Evolutionary conservation across 1,140 invertebrate species (phyloP).

Genomic region (Drosophila pandora): DNA sequence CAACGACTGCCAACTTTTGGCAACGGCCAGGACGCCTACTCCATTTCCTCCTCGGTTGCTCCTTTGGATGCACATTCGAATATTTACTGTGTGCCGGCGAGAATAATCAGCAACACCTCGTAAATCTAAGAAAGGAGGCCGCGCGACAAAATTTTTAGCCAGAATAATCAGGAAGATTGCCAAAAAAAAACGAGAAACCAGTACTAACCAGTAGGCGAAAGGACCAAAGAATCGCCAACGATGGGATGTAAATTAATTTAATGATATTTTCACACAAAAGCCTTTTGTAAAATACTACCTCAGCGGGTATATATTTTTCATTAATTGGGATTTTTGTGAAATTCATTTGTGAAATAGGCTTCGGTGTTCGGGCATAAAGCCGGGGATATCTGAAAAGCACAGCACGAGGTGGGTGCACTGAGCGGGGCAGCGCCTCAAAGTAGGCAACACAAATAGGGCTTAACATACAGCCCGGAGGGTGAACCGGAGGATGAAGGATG

Average conservation of each 20-base stretch:
- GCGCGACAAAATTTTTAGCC: conserved; percentile 22
- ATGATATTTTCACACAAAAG: neutral
- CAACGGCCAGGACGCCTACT: conserved; percentile 56
- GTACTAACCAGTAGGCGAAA: neutral
- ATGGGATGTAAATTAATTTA: neutral
- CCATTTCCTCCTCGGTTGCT: conserved; percentile 3
- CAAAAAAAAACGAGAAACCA: conserved; percentile 13
- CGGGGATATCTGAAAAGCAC: conserved; percentile 2
- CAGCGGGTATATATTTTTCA: neutral
- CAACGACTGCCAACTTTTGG: conserved; percentile 48
- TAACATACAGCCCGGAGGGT: conserved; percentile 19
- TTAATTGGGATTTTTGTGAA: conserved; percentile 5
- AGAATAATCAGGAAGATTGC: conserved; percentile 43
- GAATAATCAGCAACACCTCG: conserved; percentile 73
- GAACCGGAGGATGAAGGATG: conserved; percentile 31
- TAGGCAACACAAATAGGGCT: conserved; percentile 29
- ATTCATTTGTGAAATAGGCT: conserved; percentile 15
- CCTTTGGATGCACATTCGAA: conserved; percentile 17
- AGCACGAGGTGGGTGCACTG: neutral
- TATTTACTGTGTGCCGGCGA: conserved; percentile 54
- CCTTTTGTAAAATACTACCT: neutral
- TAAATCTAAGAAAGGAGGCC: conserved; percentile 49
- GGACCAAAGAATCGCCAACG: neutral
- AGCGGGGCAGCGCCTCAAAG: conserved; percentile 20
- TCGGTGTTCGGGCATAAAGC: neutral